Conservation (phyloP, 2,888 invertebrate species). For the Leucoptera coffeella region DNA sequence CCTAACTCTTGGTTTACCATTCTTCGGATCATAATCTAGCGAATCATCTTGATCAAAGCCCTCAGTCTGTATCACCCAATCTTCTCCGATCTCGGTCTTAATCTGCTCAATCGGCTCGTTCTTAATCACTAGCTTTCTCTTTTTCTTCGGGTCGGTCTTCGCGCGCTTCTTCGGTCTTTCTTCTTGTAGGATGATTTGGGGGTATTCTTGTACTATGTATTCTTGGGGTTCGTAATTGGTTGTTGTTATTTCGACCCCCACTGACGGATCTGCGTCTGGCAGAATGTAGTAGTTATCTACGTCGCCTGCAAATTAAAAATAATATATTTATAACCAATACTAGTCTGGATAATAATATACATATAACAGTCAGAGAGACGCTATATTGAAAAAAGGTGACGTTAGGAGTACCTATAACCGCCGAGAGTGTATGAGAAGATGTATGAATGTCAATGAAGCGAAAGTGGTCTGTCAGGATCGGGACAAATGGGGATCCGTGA, state of each 20-base stretch:
- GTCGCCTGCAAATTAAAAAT: constrained; percentile 29
- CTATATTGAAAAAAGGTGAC: too few relatives aligned
- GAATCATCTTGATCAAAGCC: constrained; percentile 21
- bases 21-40: constrained; percentile 30
- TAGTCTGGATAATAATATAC: too few relatives aligned
- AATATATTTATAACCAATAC: too few relatives aligned
- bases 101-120: not conserved
- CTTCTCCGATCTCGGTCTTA: constrained; percentile 14
- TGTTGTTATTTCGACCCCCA: constrained; percentile 35
- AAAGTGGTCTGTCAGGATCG: too few relatives aligned
- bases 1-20: constrained; percentile 24
- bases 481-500: too few relatives aligned
- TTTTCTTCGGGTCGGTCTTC: not conserved
- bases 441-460: too few relatives aligned
- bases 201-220: constrained; percentile 33
- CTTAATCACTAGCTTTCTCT: not conserved
- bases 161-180: constrained; percentile 9
- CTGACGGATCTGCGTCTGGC: constrained; percentile 36
- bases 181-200: constrained; percentile 29
- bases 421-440: too few relatives aligned
- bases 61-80: constrained; percentile 32
- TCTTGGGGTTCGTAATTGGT: constrained; percentile 39
- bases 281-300: constrained; percentile 43
- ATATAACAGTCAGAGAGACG: too few relatives aligned
- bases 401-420: too few relatives aligned